Base-by-base conservation (phyloP, 2,113 vertebrate genomes). In the Butastur rufipennis region DNA sequence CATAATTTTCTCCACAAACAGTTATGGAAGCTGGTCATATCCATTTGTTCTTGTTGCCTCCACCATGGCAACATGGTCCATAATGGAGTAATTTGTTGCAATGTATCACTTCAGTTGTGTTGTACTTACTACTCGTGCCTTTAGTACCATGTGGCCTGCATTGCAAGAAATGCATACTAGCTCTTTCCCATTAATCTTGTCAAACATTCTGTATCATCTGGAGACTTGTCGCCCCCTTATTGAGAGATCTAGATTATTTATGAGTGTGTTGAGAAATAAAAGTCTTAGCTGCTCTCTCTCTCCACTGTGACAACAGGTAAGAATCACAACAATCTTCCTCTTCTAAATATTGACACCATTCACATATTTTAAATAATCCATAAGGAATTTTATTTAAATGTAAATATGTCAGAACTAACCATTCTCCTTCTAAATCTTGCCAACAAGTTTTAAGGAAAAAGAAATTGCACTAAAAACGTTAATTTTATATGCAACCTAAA, bases 31-130 rank as follows among this genome's bases (percentile, higher is more conserved):
- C 36, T 38, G 58, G 26, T 47, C 26, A n/a, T 18, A 45, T 3
- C 50, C 45, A 52, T 14, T 47, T 36, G 19, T n/a, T 81, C 21
- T 45, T 59, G 5, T 15, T 86, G 38, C 19, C 23, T 71, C 38
- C 31, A 67, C 56, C 6, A 1, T 4, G 9, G 38, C 66, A 75
- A 67, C 0, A 0, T 13, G 9, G 16, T 19, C 59, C 21, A 4
- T 55, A 70, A 65, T 10, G 10, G 47, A 58, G 29, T 45, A 2
- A 68, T n/a, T 59, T 78, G 19, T 36, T 45, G 53, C 14, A 70
- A 70, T 15, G 13, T 12, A 38, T 58, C 38, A 13, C 15, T 90
- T 83, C 13, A 63, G 16, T 45, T 68, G 31, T 17, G 25, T 32
- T 21, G 34, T 27, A 31, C 9, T 65, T 79, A 31, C 6, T 72